A percentile compares a stretch with the other conserved stretches of the same genome.
phyloP scores from a whole-genome alignment of 2,888 invertebrate genomes.

The Ormyrus nitidulus region DNA sequence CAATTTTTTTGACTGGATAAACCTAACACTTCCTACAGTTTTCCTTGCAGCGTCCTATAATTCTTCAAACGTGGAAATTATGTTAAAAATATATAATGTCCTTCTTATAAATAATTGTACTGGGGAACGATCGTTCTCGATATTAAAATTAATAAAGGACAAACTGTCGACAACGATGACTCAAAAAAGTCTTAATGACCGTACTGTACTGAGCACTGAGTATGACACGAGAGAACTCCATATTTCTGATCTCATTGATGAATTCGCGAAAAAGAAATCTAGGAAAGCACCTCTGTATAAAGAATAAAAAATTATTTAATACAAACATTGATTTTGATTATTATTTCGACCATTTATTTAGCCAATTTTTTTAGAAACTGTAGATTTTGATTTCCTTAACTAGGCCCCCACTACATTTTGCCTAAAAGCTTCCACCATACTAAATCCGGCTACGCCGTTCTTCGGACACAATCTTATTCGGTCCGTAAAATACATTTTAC shows the following conservation, averaged over 20 bases:
- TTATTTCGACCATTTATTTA: background rate
- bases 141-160: slow-evolving; percentile 43
- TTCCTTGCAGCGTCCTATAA: too few relatives aligned
- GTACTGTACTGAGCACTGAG: slow-evolving; percentile 21
- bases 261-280: background rate
- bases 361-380: background rate
- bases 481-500: too few relatives aligned
- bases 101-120: slow-evolving; percentile 48
- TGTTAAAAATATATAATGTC: slow-evolving; percentile 37
- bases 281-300: background rate
- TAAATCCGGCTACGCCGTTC: background rate
- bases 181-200: slow-evolving; percentile 22
- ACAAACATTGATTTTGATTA: background rate
- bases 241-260: slow-evolving; percentile 6
- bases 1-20: too few relatives aligned
- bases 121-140: slow-evolving; percentile 42
- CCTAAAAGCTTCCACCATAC: background rate
- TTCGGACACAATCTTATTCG: too few relatives aligned
- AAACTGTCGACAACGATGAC: slow-evolving; percentile 25
- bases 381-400: background rate
- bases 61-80: slow-evolving; percentile 30
- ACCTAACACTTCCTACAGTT: too few relatives aligned
- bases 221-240: background rate
- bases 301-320: background rate
- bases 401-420: background rate